Evolutionary conservation across 2,113 vertebrate genomes (phyloP), one percentile per base, ranked within the genome.

Genomic region (Corythornis madagascariensis): DNA sequence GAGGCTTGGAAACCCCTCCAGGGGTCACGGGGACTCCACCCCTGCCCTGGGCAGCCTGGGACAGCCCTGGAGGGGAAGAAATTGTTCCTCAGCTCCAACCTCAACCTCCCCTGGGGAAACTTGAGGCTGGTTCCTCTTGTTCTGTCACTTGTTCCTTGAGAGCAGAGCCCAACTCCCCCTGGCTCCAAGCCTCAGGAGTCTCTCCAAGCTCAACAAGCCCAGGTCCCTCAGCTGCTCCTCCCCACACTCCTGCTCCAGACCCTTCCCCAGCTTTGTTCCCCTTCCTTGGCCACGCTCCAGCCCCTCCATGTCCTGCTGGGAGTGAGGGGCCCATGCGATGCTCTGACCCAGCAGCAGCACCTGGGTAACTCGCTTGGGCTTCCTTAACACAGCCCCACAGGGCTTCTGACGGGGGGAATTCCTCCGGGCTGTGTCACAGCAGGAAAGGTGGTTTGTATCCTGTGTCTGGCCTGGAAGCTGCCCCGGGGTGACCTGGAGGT

Each of bases 381-480:
- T 93, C 96, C 95, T 96, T 96, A 96, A 95, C 43, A 7, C 31
- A n/a, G 40, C 48, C 38, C 31, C 3, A 35, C 53, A 10, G 2
- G 0, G 0, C 33, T 87, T 53, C 74, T 10, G 11, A 24, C 35
- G 18, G 52, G 88, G 93, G 95, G 95, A 96, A 96, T 95, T 97
- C 95, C 95, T 91, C 61, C 50, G 4, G 78, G 55, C 87, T 78
- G 77, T 42, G 56, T 95, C 90, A 85, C 42, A 90, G 95, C 96
- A 97, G 97, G 96, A 98, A 98, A 97, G 93, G 96, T 95, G 96
- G 88, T 22, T 94, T 89, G 88, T 96, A 82, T 97, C 96, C 96
- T 95, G 94, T 89, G 72, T 57, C 52, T 77, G 83, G 73, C 75
- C 74, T 63, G 82, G 76, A 96, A 88, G 52, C 7, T 24, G 74